Evolutionary conservation across 2,797 vertebrate genomes (phyloP), one percentile per base, ranked within the genome.

Genomic region (Molossus molossus): DNA sequence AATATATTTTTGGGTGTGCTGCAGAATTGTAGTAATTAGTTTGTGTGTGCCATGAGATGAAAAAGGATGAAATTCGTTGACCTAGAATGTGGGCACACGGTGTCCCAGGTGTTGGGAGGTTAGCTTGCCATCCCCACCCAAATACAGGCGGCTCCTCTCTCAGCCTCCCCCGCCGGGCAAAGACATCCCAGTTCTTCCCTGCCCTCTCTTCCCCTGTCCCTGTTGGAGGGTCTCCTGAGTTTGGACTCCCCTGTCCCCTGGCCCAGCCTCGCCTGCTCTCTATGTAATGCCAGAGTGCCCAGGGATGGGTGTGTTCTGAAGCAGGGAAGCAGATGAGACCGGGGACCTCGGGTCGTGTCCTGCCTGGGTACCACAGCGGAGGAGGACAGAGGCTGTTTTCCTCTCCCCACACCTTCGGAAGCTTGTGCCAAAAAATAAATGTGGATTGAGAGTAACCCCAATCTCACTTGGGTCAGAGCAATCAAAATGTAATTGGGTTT

Each of bases 401-500:
- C 25, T 86, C 92, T 96, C 58, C 60, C 70, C 0, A 18, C 37
- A 76, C 57, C 90, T 94, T 60, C 76, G 86, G 93, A 96, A 94
- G 94, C 90, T 89, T 81, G 90, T 91, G 96, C 95, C 90, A 94
- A 97, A 97, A 97, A 94, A 96, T 94, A 95, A 97, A 96, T 94
- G 94, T 96, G 89, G 88, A 96, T 97, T 67, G 95, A 97, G 96
- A 96, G 83, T 96, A 97, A 97, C 97, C 97, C 95, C 97, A 97
- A 97, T 98, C 96, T 98, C 92, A 67, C 75, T 94, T 17, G 91
- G 97, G 97, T 97, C 97, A 97, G 97, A 97, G 97, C 96, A 98
- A 98, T 97, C 97, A 98, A 96, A 98, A 98, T 95, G 92, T 97
- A 98, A 98, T 98, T 98, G 97, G 94, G 96, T 97, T 97, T 97